A percentile compares a stretch with the other conserved stretches of the same genome.
These are phyloP conservation scores for Yponomeuta malinellus DNA, from an alignment of 2,888 invertebrate species.

Conservation along the genomic window DNA sequence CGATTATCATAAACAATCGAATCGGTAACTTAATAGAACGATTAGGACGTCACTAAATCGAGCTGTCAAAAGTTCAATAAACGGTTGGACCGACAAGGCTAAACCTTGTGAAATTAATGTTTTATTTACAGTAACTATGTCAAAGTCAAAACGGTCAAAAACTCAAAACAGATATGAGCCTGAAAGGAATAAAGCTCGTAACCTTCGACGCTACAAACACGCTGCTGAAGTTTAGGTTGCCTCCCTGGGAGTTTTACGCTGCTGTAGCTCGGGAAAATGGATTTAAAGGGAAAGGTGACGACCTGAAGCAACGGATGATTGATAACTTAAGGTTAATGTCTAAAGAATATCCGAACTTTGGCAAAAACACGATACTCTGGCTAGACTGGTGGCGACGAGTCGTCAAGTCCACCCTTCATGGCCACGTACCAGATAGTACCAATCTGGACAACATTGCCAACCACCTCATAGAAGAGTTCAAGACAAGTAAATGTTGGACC, in stretches of 20 bases:
- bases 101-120: too few relatives aligned
- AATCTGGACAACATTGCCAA: constrained; percentile 61
- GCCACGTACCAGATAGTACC: constrained; percentile 49
- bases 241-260: constrained; percentile 85
- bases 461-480: constrained; percentile 81
- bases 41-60: too few relatives aligned
- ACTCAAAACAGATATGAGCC: constrained; percentile 40
- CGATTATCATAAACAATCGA: too few relatives aligned
- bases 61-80: too few relatives aligned
- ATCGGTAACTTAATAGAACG: too few relatives aligned
- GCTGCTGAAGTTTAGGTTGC: constrained; percentile 80
- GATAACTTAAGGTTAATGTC: constrained; percentile 79
- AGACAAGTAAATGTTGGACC: constrained; percentile 84
- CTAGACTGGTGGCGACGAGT: constrained; percentile 88
- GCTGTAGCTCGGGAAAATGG: constrained; percentile 83
- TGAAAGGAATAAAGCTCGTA: constrained; percentile 76
- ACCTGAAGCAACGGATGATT: constrained; percentile 78
- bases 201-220: constrained; percentile 95
- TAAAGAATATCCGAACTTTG: constrained; percentile 87
- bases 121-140: too few relatives aligned
- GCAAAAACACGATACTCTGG: constrained; percentile 82
- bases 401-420: constrained; percentile 79
- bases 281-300: constrained; percentile 68
- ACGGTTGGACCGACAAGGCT: too few relatives aligned
- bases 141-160: too few relatives aligned